A percentile compares a stretch with the other conserved stretches of the same genome.
These are phyloP conservation scores for Peromyscus melanophrys DNA, from an alignment of 2,797 vertebrate species.

Conservation along the genomic window DNA sequence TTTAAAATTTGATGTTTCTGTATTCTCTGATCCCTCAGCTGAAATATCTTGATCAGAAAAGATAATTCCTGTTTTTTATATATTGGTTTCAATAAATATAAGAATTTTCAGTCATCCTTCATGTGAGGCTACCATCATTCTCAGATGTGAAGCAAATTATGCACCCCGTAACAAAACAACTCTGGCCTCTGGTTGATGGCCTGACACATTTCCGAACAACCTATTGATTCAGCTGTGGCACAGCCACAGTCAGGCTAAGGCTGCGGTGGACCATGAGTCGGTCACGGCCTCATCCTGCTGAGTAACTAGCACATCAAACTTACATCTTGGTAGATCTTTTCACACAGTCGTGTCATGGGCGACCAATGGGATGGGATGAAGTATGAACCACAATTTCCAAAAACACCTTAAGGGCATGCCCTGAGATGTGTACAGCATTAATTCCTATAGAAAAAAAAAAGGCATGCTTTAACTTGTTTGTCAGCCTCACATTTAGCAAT, in stretches of 20 bases:
- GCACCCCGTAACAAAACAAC: neutral
- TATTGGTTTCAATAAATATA: neutral
- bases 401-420: conserved; percentile 1
- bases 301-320: conserved; percentile 14
- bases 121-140: neutral
- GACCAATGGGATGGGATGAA: neutral
- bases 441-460: neutral
- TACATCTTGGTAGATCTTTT: neutral
- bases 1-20: neutral
- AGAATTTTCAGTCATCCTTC: neutral
- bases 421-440: neutral
- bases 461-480: neutral
- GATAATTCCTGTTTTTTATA: neutral
- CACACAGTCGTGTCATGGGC: neutral
- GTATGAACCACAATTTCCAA: conserved; percentile 8
- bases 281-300: neutral
- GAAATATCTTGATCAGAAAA: neutral
- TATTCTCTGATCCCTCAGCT: conserved; percentile 1
- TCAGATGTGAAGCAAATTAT: neutral
- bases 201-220: neutral
- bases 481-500: neutral
- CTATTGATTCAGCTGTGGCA: neutral
- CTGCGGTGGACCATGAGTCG: neutral
- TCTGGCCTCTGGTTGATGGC: neutral
- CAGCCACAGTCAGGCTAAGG: neutral